Conservation (phyloP, 2,888 invertebrate genomes). For the Eremobia ochroleuca region DNA sequence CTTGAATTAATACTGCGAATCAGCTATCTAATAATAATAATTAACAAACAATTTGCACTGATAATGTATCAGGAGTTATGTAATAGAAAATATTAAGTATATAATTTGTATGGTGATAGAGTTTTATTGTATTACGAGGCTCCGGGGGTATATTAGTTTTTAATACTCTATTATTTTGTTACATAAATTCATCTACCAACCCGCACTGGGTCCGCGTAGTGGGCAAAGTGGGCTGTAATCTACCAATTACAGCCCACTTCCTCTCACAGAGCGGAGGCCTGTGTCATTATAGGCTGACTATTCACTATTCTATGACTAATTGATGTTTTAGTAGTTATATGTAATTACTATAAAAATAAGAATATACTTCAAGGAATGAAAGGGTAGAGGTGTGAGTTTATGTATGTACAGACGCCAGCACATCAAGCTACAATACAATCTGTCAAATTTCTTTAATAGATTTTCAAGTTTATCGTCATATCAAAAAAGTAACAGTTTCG, state of each 20-base stretch:
- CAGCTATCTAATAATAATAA: conserved; percentile 26
- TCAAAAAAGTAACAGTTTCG: too few species aligned
- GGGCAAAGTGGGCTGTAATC: too few species aligned
- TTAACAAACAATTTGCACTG: conserved; percentile 21
- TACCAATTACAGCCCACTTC: background rate
- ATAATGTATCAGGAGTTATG: conserved; percentile 35
- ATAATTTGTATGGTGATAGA: background rate
- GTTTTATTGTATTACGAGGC: background rate
- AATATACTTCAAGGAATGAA: too few species aligned
- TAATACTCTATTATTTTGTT: too few species aligned
- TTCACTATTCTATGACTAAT: background rate
- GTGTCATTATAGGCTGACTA: background rate
- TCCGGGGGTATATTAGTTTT: too few species aligned
- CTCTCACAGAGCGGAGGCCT: background rate
- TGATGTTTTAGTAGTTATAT: background rate
- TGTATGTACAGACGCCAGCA: too few species aligned
- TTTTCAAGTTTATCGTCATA: too few species aligned
- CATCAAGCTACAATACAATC: too few species aligned
- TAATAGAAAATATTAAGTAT: conserved; percentile 15
- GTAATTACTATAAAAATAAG: background rate
- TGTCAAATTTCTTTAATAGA: too few species aligned
- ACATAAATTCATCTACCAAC: too few species aligned
- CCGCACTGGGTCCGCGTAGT: too few species aligned
- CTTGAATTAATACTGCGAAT: conserved; percentile 47
- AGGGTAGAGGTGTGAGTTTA: too few species aligned